Percentiles rank a stretch among this genome's conserved stretches.
Conservation (phyloP, 2,888 invertebrate species). For the Thelaira solivaga region DNA sequence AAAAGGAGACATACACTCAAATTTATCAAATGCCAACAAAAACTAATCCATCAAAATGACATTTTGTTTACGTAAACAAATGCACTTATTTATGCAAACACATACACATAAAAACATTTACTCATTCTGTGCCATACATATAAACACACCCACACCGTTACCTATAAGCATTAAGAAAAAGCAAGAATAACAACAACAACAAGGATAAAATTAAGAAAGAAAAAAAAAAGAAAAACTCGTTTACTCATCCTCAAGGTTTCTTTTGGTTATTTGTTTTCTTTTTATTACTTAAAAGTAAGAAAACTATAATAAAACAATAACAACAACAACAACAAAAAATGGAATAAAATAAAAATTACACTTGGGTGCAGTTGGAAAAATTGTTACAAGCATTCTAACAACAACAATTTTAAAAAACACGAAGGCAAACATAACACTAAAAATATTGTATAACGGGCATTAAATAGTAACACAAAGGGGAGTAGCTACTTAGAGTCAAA, state of each 20-base stretch:
- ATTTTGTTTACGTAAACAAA: conserved; percentile 56
- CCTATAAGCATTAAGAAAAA: not conserved
- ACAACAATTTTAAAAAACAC: not conserved
- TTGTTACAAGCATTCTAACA: not conserved
- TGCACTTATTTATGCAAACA: conserved; percentile 27
- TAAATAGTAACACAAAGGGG: not conserved
- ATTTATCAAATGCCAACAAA: conserved; percentile 57
- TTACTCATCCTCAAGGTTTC: conserved; percentile 35
- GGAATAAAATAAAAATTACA: conserved; percentile 36
- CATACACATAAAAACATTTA: not conserved
- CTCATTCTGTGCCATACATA: not conserved
- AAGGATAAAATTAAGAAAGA: conserved; percentile 2
- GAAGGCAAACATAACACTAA: not conserved
- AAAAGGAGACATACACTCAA: conserved; percentile 34
- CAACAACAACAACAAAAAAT: not conserved
- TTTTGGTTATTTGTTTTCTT: conserved; percentile 7
- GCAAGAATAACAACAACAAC: not conserved
- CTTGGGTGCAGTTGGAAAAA: conserved; percentile 39
- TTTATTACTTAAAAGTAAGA: conserved; percentile 17
- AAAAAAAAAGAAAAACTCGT: conserved; percentile 20
- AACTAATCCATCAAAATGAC: conserved; percentile 62
- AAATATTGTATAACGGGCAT: not conserved
- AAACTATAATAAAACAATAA: conserved; percentile 27
- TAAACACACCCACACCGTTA: not conserved
- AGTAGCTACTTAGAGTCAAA: too few relatives aligned